Conservation (phyloP, 2,797 vertebrate genomes). For the Micropoecilia bifurca region DNA sequence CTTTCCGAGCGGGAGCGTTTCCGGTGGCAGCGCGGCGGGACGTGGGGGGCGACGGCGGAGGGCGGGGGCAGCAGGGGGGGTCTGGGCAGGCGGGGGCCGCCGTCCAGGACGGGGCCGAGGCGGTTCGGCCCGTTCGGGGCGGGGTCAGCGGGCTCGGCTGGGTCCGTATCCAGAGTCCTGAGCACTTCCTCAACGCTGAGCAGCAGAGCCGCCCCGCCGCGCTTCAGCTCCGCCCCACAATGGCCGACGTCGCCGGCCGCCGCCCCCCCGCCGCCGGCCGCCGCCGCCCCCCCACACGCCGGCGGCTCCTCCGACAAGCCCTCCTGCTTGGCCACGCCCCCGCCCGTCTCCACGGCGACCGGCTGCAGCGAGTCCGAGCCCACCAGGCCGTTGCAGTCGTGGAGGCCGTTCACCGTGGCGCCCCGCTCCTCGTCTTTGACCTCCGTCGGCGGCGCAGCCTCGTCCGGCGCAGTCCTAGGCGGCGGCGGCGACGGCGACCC, state of each 20-base stretch:
- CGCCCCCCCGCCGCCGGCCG: conserved; percentile 67
- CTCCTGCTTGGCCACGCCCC: conserved; percentile 86
- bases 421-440: conserved; percentile 76
- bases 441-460: conserved; percentile 73
- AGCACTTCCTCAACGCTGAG: conserved; percentile 97
- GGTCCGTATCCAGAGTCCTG: conserved; percentile 91
- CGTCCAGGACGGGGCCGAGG: conserved; percentile 63
- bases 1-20: conserved; percentile 97
- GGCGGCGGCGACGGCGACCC: conserved; percentile 43
- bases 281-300: conserved; percentile 86
- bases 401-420: conserved; percentile 89
- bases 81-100: conserved; percentile 79
- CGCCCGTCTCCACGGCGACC: conserved; percentile 63
- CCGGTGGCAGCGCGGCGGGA: conserved; percentile 88
- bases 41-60: conserved; percentile 85
- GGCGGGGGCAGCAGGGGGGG: conserved; percentile 84
- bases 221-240: conserved; percentile 92
- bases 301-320: conserved; percentile 85
- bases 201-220: conserved; percentile 88
- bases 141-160: conserved; percentile 56
- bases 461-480: conserved; percentile 77
- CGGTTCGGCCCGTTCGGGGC: conserved; percentile 86
- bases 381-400: conserved; percentile 91
- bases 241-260: conserved; percentile 89
- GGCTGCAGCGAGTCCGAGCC: conserved; percentile 82